Base-by-base conservation (phyloP, 2,797 vertebrate species). In the Characodon lateralis region DNA sequence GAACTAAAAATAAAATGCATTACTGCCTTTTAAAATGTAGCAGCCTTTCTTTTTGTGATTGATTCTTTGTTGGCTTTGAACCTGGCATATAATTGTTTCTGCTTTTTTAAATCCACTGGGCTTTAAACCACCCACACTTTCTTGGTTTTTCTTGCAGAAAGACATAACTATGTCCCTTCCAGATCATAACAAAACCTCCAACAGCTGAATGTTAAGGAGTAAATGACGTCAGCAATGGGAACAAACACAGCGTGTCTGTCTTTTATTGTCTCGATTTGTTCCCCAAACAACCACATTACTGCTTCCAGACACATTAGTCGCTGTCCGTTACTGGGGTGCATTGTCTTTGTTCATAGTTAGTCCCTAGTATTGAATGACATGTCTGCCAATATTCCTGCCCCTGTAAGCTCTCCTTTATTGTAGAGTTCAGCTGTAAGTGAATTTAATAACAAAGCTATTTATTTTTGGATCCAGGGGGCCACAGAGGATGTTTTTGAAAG, bases 361-460 rank as follows among this genome's bases (percentile, higher is more conserved):
- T 85, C 73, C 59, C 46, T 68, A 75, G 55, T 28, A 78, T 76
- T 70, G 53, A 83, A 73, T 61, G 35, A 14, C 71, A 65, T 70
- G 39, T 83, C 87, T 87, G 82, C 82, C 76, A 78, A 66, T 48
- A 78, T 79, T 87, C 79, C 71, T 80, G 72, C 76, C 80, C 65
- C 66, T 58, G 3, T 71, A 74, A 80, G 80, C 59, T 68, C 58
- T 53, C 48, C 58, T 35, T 74, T 83, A 73, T 83, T 74, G 53
- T 85, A 70, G 58, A 73, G 74, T 51, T 83, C 31, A 82, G 0
- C 73, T 78, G 16, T 85, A 90, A 88, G 86, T 89, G 39, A 73
- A 86, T 93, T 89, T 90, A 90, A 90, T 93, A 90, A 88, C 80
- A 77, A 14, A 90, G 77, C 35, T 88, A 89, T 91, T 79, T 79